Percentiles rank a stretch among this genome's conserved stretches.
Evolutionary conservation across 2,113 vertebrate species (phyloP).

Genomic region (Ophiodon elongatus): DNA sequence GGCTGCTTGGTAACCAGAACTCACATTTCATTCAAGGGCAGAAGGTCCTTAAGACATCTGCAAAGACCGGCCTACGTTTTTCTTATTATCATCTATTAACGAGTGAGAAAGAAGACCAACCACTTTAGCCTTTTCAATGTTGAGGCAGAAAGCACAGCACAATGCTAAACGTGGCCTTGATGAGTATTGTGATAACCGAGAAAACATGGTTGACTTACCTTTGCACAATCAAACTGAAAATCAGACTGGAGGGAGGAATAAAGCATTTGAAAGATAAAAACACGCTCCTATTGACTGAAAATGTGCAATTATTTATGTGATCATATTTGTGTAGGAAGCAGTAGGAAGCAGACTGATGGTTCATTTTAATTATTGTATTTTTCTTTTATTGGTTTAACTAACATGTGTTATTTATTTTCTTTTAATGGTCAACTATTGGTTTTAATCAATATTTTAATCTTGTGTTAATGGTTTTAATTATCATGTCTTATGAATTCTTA

Average conservation of each 20-base stretch:
- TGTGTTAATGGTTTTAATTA: too few relatives aligned
- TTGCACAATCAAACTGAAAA: neutral
- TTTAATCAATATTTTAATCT: too few relatives aligned
- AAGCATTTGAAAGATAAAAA: too few relatives aligned
- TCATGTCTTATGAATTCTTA: too few relatives aligned
- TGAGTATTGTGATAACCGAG: neutral
- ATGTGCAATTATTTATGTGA: too few relatives aligned
- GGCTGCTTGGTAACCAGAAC: neutral
- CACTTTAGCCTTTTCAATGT: neutral
- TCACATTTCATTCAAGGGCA: neutral
- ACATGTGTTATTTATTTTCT: too few relatives aligned
- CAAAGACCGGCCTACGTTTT: neutral
- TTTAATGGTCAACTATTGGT: too few relatives aligned
- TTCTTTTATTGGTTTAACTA: too few relatives aligned
- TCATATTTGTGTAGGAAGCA: too few relatives aligned
- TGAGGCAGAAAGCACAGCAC: neutral
- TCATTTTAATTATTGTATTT: too few relatives aligned
- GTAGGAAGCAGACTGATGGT: too few relatives aligned
- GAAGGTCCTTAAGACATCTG: neutral
- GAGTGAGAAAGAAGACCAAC: neutral
- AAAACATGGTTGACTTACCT: neutral
- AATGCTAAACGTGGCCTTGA: neutral
- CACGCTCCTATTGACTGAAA: too few relatives aligned
- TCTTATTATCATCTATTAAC: neutral
- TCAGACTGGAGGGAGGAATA: neutral